Evolutionary conservation across 2,113 vertebrate genomes (phyloP).

Genomic region (Haemorhous mexicanus): DNA sequence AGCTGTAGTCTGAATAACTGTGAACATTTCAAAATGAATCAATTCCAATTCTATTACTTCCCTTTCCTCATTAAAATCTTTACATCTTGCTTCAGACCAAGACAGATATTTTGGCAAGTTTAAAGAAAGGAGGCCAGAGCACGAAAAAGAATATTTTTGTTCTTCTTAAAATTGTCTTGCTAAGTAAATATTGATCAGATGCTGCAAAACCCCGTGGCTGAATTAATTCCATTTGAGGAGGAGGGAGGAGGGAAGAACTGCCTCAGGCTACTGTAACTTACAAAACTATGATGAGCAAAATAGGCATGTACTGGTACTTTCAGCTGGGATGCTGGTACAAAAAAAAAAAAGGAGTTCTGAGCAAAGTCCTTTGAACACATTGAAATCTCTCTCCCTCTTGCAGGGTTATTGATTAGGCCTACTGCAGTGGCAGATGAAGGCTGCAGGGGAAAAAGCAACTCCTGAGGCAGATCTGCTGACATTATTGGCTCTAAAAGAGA

Average conservation of each 20-base stretch:
- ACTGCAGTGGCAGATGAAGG: neutral
- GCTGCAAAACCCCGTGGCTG: neutral
- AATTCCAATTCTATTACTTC: neutral
- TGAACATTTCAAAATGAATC: neutral
- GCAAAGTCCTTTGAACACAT: neutral
- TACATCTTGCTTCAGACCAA: neutral
- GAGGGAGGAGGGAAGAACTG: neutral
- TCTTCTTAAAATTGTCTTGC: conserved; percentile 31
- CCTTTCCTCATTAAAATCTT: neutral
- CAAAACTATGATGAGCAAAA: neutral
- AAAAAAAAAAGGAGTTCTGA: neutral
- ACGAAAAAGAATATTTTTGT: conserved; percentile 10
- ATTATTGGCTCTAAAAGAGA: neutral
- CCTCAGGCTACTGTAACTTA: neutral
- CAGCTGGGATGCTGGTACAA: neutral
- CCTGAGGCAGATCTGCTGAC: neutral
- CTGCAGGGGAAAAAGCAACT: neutral
- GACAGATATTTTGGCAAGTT: neutral
- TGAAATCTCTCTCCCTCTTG: neutral
- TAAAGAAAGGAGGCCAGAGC: neutral
- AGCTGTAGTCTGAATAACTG: neutral
- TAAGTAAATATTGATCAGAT: conserved; percentile 53
- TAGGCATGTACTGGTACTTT: neutral
- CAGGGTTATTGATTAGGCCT: neutral
- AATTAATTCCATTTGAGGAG: neutral